Percentiles rank a stretch among this genome's conserved stretches.
Evolutionary conservation across 1,140 invertebrate species (phyloP).

Genomic region (Cheumatopsyche charites): DNA sequence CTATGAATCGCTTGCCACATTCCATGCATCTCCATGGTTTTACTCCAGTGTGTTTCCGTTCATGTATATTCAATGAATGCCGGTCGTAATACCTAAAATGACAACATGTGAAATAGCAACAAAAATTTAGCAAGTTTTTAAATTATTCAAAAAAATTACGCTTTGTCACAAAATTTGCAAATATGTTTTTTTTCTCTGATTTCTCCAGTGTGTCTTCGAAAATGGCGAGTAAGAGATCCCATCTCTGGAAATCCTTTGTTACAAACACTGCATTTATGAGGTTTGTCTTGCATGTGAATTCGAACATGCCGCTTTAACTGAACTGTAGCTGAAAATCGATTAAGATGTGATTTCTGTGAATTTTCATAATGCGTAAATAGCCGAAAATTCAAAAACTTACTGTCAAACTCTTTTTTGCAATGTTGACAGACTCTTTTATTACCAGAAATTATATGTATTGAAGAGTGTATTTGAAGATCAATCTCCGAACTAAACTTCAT

Average conservation of each 20-base stretch:
- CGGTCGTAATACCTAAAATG: constrained; percentile 68
- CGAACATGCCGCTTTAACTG: constrained; percentile 50
- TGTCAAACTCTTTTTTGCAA: constrained; percentile 47
- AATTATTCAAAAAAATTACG: constrained; percentile 44
- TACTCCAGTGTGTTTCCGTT: constrained; percentile 72
- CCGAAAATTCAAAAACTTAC: constrained; percentile 25
- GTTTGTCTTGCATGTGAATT: constrained; percentile 52
- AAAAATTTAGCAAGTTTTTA: constrained; percentile 39
- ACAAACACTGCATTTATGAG: constrained; percentile 52
- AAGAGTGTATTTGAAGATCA: constrained; percentile 47
- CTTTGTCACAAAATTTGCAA: constrained; percentile 52
- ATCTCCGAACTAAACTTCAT: constrained; percentile 42
- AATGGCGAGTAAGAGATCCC: constrained; percentile 52
- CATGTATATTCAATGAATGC: constrained; percentile 65
- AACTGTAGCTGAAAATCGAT: constrained; percentile 35
- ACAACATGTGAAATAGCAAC: constrained; percentile 45
- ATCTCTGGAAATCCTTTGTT: constrained; percentile 51
- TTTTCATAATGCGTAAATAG: background rate
- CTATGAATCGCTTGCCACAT: constrained; percentile 53
- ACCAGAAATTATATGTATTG: constrained; percentile 38
- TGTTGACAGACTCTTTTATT: constrained; percentile 44
- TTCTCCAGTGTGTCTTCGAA: constrained; percentile 53
- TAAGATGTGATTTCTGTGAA: background rate
- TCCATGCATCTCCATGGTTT: constrained; percentile 65
- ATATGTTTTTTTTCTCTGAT: constrained; percentile 51